Base-by-base conservation (phyloP, 92 coral and sea anemone species). In the Zoanthus sociatus region DNA sequence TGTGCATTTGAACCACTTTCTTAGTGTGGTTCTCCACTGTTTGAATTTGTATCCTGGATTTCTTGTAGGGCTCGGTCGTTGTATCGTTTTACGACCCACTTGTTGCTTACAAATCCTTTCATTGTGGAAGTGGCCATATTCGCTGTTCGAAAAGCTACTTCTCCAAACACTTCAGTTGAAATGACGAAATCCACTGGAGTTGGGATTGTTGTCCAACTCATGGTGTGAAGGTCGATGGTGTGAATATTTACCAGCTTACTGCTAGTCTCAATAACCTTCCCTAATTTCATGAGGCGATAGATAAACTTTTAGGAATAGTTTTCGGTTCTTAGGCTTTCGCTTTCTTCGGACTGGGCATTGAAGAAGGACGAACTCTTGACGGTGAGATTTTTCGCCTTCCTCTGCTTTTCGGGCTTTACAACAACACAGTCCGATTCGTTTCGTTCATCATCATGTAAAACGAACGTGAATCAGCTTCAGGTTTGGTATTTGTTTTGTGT, bases 1-100 rank as follows among this genome's bases (percentile, higher is more conserved):
- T 56, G 84, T 92, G 89, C 92, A 92, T 89, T 87, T 89, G 90
- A 56, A 92, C 91, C 30, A 92, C 94, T 74, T 92, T 92, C 79
- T 84, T 88, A n/a, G 92, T 83, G 86, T 92, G 94, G 53, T 81
- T 79, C 78, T 90, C 91, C 37, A 90, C 60, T 72, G 86, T 92
- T 86, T 92, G 92, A 32, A 32, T 87, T 61, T 48, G 85, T 83
- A 33, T 86, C 87, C 71, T 74, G 33, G 64, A 90, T 92, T 60
- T 74, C 83, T 66, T 83, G 58, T 46, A 87, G 76, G 37, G 93
- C 91, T 12, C 71, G 51, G 67, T 87, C 54, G 48, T 86, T 73
- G 86, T 82, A 92, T 44, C 86, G 72, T 82, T 87, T 90, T 63
- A 92, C 78, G 33, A 90, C 93, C 95, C 95, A 92, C 51, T 77